Evolutionary conservation across 2,113 vertebrate species (phyloP), one percentile per base, ranked within the genome.

Genomic region (Cyprinodon tularosa): DNA sequence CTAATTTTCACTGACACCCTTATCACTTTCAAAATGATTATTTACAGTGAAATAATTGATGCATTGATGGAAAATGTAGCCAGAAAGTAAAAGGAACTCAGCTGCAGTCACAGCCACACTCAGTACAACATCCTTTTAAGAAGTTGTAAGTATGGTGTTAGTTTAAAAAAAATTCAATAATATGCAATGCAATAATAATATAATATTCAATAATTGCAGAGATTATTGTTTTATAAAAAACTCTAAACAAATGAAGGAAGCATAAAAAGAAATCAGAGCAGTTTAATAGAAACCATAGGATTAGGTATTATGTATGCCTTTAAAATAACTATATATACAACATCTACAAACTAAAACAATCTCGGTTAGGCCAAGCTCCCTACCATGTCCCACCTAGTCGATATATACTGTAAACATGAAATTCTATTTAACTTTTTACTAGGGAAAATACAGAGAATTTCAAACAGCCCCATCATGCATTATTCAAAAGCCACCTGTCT

Each of bases 401-500:
- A 82, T 65, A 63, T 67, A 38, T 37, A 72, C 47, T 72, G 44
- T 9, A 45, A 10, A 45, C 44, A 45, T 39, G 68, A 68, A 78
- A 66, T 88, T 69, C 87, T 86, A 87, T 85, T 40, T 40, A 20
- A 20, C 53, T 61, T 20, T 65, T 67, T 72, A n/a, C 39, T 77
- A 47, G 82, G 75, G 72, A 89, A 91, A 89, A 84, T 65, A 73
- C 53, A 66, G 61, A 62, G 78, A 50, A 87, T 84, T 80, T 88
- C 71, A 84, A 81, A 78, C 77, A 74, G 73, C 50, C 57, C 15
- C 74, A n/a, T 76, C 75, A 88, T 90, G 65, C 84, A 89, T 92
- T 82, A 90, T 90, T 91, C 88, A 91, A 76, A 12, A 80, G 64
- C 75, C 72, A 64, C 82, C 76, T 82, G 76, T 89, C 85, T 72